Evolutionary conservation across 2,797 vertebrate genomes (phyloP), one percentile per base, ranked within the genome.

Genomic region (Calcarius lapponicus): DNA sequence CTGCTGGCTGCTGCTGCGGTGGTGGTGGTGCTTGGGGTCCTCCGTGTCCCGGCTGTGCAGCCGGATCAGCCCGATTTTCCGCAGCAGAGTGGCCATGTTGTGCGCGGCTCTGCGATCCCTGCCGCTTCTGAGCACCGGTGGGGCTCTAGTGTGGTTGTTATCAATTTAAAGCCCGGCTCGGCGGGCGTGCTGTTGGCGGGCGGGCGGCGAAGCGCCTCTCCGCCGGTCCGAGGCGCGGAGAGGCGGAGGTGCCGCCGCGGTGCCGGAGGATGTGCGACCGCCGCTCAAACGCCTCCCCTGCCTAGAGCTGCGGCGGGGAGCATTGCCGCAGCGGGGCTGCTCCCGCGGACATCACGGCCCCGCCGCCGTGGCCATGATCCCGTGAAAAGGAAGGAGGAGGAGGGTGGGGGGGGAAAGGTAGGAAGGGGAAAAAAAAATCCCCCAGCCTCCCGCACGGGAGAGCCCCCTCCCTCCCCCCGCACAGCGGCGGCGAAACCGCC

Each of bases 21-120:
- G 99, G 97, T 99, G 99, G 67, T 99, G 99, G 97, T 99, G 99
- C 97, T 99, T 99, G 86, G 99, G 99, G 97, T 99, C 99, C 98
- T 99, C 99, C 29, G 99, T 99, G 98, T 99, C 99, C 95, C 99
- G 98, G 97, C 99, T 99, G 98, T 99, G 99, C 97, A 99, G 98
- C 88, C 99, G 99, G 97, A 99, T 99, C 92, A 99, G 98, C 97
- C 99, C 99, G 97, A 99, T 99, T 97, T 99, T 99, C 96, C 99
- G 98, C 97, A 99, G 98, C 97, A 99, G 98, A 95, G 99, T 99
- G 97, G 99, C 99, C 99, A 99, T 99, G 97, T 97, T 97, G 80
- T 43, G 85, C 66, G 53, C 65, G 40, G 78, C 81, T 73, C 78
- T 24, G 50, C 84, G 54, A 80, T 72, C 84, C 56, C 90, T 65